phyloP scores from a whole-genome alignment of 1,140 invertebrate species.

The Neodiprion virginianus region DNA sequence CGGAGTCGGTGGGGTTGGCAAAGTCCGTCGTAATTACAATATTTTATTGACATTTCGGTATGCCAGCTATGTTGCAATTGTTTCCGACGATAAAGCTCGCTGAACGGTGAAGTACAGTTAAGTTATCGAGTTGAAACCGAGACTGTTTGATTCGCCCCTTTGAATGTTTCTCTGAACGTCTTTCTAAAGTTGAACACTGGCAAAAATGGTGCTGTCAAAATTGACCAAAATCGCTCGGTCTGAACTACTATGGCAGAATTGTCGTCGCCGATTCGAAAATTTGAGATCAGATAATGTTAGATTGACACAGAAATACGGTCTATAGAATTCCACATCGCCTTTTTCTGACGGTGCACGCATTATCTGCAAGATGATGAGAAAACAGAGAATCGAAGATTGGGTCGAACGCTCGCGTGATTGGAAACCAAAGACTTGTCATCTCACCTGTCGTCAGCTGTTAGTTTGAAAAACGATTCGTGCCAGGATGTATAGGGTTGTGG shows the following conservation, averaged over 20 bases:
- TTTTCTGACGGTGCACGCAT: neutral
- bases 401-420: too few species aligned
- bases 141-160: too few species aligned
- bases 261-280: too few species aligned
- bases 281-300: neutral
- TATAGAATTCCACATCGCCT: neutral
- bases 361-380: too few species aligned
- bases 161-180: neutral
- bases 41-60: constrained; percentile 5
- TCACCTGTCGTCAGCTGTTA: too few species aligned
- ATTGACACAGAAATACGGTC: neutral
- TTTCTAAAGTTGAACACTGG: neutral
- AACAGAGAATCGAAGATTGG: too few species aligned
- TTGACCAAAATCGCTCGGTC: neutral
- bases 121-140: neutral
- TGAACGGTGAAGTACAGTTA: neutral
- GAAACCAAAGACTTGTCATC: too few species aligned
- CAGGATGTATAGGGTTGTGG: too few species aligned
- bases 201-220: too few species aligned
- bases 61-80: constrained; percentile 4
- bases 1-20: neutral
- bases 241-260: too few species aligned
- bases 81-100: neutral
- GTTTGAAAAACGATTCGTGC: too few species aligned
- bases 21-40: constrained; percentile 3